Percentiles rank a stretch among this genome's conserved stretches.
These are phyloP conservation scores for Sebastes hopkinsi DNA, from an alignment of 2,797 vertebrate species.

Conservation along the genomic window DNA sequence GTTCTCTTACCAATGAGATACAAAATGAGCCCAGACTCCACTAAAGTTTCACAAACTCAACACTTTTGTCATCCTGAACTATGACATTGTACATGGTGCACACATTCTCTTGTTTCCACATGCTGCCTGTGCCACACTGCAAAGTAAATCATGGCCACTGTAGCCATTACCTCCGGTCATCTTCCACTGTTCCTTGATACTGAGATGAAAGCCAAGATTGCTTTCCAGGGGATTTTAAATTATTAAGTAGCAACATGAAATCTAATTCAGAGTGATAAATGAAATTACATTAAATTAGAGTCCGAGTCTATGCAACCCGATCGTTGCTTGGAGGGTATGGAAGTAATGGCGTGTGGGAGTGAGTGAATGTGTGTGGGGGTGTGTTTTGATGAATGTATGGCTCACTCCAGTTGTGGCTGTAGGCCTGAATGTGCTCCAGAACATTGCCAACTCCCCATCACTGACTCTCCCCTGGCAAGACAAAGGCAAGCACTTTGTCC, in stretches of 20 bases:
- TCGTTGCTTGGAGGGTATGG: slow-evolving; percentile 63
- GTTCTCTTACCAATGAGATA: background rate
- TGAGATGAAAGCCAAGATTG: slow-evolving; percentile 59
- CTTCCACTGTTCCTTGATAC: slow-evolving; percentile 48
- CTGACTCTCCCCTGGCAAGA: slow-evolving; percentile 39
- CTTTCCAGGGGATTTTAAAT: slow-evolving; percentile 73
- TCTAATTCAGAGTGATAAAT: slow-evolving; percentile 81
- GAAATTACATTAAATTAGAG: slow-evolving; percentile 75
- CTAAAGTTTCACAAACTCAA: background rate
- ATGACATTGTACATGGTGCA: background rate
- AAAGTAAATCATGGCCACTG: slow-evolving; percentile 31
- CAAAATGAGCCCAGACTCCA: background rate
- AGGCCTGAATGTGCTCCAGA: slow-evolving; percentile 13
- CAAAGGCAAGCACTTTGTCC: slow-evolving; percentile 25
- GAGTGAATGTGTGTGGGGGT: slow-evolving; percentile 22
- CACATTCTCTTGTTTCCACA: background rate
- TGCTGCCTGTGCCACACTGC: background rate
- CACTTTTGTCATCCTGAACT: background rate
- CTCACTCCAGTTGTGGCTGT: slow-evolving; percentile 31
- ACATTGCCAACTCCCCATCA: slow-evolving; percentile 13
- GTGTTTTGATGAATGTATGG: slow-evolving; percentile 67
- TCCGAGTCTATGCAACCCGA: slow-evolving; percentile 56
- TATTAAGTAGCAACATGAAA: slow-evolving; percentile 78
- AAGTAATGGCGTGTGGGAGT: slow-evolving; percentile 58
- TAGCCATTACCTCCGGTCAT: slow-evolving; percentile 44